These are phyloP conservation scores for Ceraclea dissimilis DNA, from an alignment of 2,888 invertebrate species.

Conservation along the genomic window DNA sequence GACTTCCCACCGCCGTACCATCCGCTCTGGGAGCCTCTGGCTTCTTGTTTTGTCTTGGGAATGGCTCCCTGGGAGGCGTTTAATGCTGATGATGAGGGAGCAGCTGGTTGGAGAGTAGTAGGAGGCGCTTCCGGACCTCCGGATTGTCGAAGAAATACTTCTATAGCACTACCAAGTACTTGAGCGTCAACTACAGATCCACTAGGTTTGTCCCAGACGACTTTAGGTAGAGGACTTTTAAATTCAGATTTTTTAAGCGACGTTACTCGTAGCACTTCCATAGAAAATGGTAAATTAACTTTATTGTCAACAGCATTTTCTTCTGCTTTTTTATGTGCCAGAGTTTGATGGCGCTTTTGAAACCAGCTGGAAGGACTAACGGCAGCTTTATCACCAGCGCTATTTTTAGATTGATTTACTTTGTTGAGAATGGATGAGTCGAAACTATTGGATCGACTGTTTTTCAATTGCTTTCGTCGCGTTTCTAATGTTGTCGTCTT, in stretches of 20 bases:
- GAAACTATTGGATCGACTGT: constrained; percentile 76
- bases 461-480: constrained; percentile 52
- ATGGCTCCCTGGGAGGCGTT: constrained; percentile 28
- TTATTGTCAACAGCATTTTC: constrained; percentile 32
- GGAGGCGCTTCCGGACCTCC: constrained; percentile 42
- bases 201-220: constrained; percentile 68
- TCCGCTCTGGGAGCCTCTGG: constrained; percentile 36
- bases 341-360: constrained; percentile 68
- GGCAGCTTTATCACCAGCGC: constrained; percentile 32
- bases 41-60: constrained; percentile 27
- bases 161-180: constrained; percentile 75
- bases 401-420: constrained; percentile 40
- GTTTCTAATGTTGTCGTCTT: constrained; percentile 36
- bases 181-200: constrained; percentile 75
- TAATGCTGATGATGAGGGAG: constrained; percentile 26
- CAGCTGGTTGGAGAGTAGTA: constrained; percentile 30
- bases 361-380: constrained; percentile 64
- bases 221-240: constrained; percentile 56
- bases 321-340: constrained; percentile 56
- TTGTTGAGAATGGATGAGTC: constrained; percentile 67
- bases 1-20: constrained; percentile 56
- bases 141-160: constrained; percentile 66
- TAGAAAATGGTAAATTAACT: constrained; percentile 39
- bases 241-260: constrained; percentile 41
- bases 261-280: constrained; percentile 42